Evolutionary conservation across 2,888 invertebrate species (phyloP).

Genomic region (Yponomeuta plumbellus): DNA sequence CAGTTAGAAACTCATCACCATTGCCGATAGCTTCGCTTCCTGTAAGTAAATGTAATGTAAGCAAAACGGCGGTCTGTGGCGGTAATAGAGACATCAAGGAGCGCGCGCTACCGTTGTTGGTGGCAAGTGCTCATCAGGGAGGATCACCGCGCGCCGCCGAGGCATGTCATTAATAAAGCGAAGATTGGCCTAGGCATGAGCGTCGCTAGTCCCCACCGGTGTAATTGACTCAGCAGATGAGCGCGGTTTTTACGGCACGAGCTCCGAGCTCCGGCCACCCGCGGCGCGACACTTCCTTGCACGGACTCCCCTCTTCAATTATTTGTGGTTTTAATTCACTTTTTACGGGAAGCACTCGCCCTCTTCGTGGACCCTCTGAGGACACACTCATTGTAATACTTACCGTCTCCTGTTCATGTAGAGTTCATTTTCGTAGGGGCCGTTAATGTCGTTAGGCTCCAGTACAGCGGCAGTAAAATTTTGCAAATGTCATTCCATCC

Average conservation of each 20-base stretch:
- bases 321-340: constrained; percentile 75
- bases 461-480: constrained; percentile 11
- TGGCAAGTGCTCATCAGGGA: constrained; percentile 29
- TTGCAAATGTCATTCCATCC: constrained; percentile 19
- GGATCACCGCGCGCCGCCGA: constrained; percentile 47
- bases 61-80: neutral
- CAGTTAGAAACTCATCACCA: neutral
- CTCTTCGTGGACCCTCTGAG: constrained; percentile 33
- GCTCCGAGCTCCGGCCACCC: constrained; percentile 64
- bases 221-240: constrained; percentile 68
- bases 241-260: constrained; percentile 73
- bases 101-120: constrained; percentile 30
- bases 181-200: constrained; percentile 61
- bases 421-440: constrained; percentile 20
- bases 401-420: constrained; percentile 20
- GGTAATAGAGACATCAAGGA: constrained; percentile 44
- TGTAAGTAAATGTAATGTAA: neutral
- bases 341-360: constrained; percentile 59
- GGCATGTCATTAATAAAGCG: constrained; percentile 57
- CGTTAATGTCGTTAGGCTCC: neutral
- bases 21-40: neutral
- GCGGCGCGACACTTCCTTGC: constrained; percentile 50
- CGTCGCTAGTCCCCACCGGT: constrained; percentile 20
- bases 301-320: constrained; percentile 49
- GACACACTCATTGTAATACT: constrained; percentile 33